These are phyloP conservation scores for Synanceia verrucosa DNA, from an alignment of 2,797 vertebrate species.

Conservation along the genomic window DNA sequence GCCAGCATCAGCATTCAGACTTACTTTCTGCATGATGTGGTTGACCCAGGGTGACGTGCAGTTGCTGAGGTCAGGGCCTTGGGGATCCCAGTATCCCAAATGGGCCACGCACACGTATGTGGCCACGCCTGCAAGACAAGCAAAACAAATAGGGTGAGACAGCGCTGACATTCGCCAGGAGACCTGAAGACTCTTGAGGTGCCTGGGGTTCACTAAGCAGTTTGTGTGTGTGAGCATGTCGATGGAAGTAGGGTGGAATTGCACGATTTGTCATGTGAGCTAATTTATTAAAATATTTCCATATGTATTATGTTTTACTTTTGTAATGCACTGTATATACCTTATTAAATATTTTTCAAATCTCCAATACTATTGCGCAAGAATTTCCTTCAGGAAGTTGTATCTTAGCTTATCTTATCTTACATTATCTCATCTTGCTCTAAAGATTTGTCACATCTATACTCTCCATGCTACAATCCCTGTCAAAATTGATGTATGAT, in stretches of 20 bases:
- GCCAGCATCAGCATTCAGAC: constrained; percentile 53
- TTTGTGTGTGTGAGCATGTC: neutral
- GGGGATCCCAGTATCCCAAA: constrained; percentile 92
- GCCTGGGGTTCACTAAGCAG: constrained; percentile 25
- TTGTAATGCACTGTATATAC: too few relatives aligned
- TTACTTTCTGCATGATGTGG: constrained; percentile 98
- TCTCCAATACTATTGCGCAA: too few relatives aligned
- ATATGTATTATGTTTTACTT: too few relatives aligned
- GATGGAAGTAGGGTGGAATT: neutral
- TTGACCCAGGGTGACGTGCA: constrained; percentile 98
- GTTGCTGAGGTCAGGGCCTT: constrained; percentile 98
- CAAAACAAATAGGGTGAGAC: constrained; percentile 61
- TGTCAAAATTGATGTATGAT: neutral
- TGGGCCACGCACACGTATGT: constrained; percentile 90
- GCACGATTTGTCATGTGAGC: constrained; percentile 4
- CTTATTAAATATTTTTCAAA: too few relatives aligned
- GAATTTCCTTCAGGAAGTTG: too few relatives aligned
- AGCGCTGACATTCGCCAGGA: constrained; percentile 63
- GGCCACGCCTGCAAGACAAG: constrained; percentile 88
- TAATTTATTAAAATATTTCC: constrained; percentile 20
- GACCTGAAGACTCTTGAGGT: constrained; percentile 25
- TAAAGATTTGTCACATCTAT: too few relatives aligned
- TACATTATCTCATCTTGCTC: too few relatives aligned
- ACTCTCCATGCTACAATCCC: neutral
- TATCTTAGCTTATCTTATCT: too few relatives aligned